Evolutionary conservation across 2,113 vertebrate species (phyloP).

Genomic region (Sminthopsis crassicaudata): DNA sequence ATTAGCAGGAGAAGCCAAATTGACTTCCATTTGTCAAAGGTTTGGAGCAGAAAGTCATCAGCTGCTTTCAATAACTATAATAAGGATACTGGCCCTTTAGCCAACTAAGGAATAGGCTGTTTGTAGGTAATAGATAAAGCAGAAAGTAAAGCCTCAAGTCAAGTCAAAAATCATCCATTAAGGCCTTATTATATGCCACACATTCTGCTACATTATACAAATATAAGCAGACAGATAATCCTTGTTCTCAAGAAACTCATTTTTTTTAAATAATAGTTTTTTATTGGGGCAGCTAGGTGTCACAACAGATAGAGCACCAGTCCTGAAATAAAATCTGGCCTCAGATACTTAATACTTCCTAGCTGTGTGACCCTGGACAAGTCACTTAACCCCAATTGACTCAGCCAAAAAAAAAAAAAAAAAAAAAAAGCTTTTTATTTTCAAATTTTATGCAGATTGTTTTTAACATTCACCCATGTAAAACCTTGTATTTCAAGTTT

Average conservation of each 20-base stretch:
- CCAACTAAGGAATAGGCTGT: neutral
- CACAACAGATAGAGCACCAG: too few relatives aligned
- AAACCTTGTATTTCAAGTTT: too few relatives aligned
- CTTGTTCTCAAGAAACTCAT: neutral
- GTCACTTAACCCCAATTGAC: too few relatives aligned
- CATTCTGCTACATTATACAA: neutral
- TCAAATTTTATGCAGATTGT: too few relatives aligned
- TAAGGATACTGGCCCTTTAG: neutral
- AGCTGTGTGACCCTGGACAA: too few relatives aligned
- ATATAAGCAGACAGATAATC: neutral
- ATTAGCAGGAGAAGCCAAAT: neutral
- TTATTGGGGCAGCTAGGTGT: too few relatives aligned
- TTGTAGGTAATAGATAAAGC: neutral
- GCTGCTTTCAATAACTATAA: neutral
- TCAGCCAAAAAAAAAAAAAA: too few relatives aligned
- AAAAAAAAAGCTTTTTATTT: too few relatives aligned
- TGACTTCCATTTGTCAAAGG: neutral
- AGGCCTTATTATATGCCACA: neutral
- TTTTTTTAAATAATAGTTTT: too few relatives aligned
- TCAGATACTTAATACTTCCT: too few relatives aligned
- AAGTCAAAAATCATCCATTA: neutral
- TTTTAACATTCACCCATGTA: too few relatives aligned
- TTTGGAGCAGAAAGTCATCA: neutral
- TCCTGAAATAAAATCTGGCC: too few relatives aligned
- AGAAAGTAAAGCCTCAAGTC: neutral